These are phyloP conservation scores for Pantala flavescens DNA, from an alignment of 1,140 invertebrate genomes.

Conservation along the genomic window DNA sequence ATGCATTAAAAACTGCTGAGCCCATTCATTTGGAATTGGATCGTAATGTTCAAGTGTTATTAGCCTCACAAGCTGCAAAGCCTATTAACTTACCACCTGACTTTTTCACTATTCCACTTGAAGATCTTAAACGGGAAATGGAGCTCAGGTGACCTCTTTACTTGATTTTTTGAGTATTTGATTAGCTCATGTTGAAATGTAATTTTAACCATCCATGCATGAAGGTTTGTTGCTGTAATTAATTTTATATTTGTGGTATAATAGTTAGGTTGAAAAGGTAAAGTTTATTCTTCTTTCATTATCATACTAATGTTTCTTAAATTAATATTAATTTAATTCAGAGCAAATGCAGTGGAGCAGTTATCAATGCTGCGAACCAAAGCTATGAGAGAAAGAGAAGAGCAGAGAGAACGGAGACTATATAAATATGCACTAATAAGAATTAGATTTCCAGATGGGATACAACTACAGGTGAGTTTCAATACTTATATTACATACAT, in stretches of 20 bases:
- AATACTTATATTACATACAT: not conserved
- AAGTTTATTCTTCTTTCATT: no score
- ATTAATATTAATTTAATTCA: conserved; percentile 29
- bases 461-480: conserved; percentile 58
- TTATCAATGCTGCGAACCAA: conserved; percentile 76
- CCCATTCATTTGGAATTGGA: conserved; percentile 73
- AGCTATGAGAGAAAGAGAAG: conserved; percentile 83
- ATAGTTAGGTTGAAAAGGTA: not conserved
- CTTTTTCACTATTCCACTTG: conserved; percentile 66
- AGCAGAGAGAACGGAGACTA: conserved; percentile 60
- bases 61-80: conserved; percentile 58
- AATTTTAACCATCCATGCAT: no score
- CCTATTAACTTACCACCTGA: conserved; percentile 63
- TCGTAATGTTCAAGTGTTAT: conserved; percentile 70
- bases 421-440: conserved; percentile 78
- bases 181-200: no score
- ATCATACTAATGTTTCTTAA: no score
- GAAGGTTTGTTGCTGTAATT: no score
- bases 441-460: conserved; percentile 76
- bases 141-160: conserved; percentile 46
- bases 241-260: not conserved
- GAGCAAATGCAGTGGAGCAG: conserved; percentile 65
- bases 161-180: no score
- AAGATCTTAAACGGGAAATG: conserved; percentile 79
- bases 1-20: conserved; percentile 66